Evolutionary conservation across 1,140 invertebrate species (phyloP).

Genomic region (Cyphomyrmex costatus): DNA sequence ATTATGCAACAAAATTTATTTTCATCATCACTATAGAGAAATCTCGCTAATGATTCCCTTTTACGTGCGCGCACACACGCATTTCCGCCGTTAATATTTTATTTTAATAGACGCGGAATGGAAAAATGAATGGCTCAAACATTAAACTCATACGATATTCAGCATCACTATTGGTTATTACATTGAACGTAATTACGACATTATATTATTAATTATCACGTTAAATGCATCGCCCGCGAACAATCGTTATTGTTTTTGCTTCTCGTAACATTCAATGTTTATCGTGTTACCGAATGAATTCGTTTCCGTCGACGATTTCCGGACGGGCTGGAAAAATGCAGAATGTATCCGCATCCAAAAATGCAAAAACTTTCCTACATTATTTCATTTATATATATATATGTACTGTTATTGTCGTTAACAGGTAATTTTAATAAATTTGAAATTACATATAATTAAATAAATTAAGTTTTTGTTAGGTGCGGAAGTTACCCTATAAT

Average conservation of each 20-base stretch:
- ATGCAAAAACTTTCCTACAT: not conserved
- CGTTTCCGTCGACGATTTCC: slow-evolving; percentile 38
- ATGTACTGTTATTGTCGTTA: not conserved
- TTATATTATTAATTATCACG: slow-evolving; percentile 62
- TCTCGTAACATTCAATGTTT: slow-evolving; percentile 39
- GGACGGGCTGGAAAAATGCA: not conserved
- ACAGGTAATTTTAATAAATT: not conserved
- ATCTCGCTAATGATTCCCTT: slow-evolving; percentile 58
- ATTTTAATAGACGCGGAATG: slow-evolving; percentile 62
- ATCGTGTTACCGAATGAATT: slow-evolving; percentile 47
- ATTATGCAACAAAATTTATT: slow-evolving; percentile 59
- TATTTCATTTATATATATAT: not conserved
- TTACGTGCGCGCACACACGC: not conserved
- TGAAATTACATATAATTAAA: too few species aligned
- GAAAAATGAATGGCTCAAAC: slow-evolving; percentile 63
- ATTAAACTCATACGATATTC: slow-evolving; percentile 63
- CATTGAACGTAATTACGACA: slow-evolving; percentile 63
- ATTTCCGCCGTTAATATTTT: slow-evolving; percentile 56
- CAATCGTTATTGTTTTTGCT: slow-evolving; percentile 61
- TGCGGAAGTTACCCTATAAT: too few species aligned
- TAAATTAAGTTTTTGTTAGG: too few species aligned
- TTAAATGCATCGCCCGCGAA: slow-evolving; percentile 53
- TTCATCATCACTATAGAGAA: slow-evolving; percentile 58
- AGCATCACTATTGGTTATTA: slow-evolving; percentile 62
- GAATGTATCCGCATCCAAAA: not conserved